Conservation (phyloP, 2,888 invertebrate species). For the Germaria angustata region DNA sequence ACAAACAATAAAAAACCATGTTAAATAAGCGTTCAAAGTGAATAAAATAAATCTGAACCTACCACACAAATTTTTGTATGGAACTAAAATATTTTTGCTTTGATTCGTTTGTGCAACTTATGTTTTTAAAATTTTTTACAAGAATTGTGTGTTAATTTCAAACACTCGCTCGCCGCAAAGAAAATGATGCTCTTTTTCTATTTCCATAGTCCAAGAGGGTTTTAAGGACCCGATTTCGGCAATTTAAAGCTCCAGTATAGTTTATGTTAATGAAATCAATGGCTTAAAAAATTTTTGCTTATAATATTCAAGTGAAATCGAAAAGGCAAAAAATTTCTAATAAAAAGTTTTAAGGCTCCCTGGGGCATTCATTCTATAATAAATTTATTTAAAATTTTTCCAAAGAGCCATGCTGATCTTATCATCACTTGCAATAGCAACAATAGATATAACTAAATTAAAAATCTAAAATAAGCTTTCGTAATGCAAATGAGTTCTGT, state of each 20-base stretch:
- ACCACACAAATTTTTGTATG: conserved; percentile 3
- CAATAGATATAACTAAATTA: background rate
- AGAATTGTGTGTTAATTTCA: background rate
- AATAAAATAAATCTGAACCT: conserved; percentile 48
- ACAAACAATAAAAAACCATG: conserved; percentile 27
- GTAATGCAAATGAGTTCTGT: background rate
- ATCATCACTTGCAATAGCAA: background rate
- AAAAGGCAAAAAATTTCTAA: background rate
- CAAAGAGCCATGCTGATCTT: background rate
- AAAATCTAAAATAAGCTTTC: background rate
- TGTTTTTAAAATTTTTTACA: background rate
- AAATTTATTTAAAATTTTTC: background rate
- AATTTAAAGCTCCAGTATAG: background rate
- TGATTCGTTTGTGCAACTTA: background rate
- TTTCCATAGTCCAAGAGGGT: background rate
- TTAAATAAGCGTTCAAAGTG: conserved; percentile 24
- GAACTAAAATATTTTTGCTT: background rate
- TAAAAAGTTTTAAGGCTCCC: background rate
- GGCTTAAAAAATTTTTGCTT: background rate
- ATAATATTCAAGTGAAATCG: background rate
- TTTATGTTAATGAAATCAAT: background rate
- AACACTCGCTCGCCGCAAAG: background rate
- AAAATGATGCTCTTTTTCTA: background rate
- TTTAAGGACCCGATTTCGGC: background rate
- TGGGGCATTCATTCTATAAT: background rate